A percentile compares a stretch with the other conserved stretches of the same genome.
Evolutionary conservation across 1,140 invertebrate genomes (phyloP).

Genomic region (Megathymus violae): DNA sequence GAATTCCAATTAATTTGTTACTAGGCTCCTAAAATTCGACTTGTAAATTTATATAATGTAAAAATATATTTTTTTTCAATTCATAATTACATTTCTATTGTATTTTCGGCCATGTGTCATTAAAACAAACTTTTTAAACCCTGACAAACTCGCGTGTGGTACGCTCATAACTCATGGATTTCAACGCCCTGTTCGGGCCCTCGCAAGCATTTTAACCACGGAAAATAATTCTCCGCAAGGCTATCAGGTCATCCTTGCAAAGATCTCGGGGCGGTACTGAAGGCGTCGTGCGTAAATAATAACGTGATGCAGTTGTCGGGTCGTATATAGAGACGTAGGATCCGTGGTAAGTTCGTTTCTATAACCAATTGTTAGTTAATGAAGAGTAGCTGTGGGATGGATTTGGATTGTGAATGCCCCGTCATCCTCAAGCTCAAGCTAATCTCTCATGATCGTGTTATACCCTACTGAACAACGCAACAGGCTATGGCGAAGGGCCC

Average conservation of each 20-base stretch:
- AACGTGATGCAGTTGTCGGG: slow-evolving; percentile 8
- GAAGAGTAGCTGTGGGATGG: no score
- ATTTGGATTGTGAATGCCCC: no score
- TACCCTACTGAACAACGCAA: no score
- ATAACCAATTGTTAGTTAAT: neutral
- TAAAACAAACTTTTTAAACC: neutral
- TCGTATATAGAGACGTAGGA: neutral
- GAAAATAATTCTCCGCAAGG: slow-evolving; percentile 36
- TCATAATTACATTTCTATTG: neutral
- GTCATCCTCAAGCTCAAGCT: no score
- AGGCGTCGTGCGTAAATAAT: slow-evolving; percentile 36
- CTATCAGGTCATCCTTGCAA: slow-evolving; percentile 33
- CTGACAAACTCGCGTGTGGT: neutral
- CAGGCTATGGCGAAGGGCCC: no score
- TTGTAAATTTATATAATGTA: no score
- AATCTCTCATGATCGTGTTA: no score
- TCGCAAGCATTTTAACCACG: slow-evolving; percentile 35
- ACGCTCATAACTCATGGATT: slow-evolving; percentile 12
- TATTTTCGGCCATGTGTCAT: neutral
- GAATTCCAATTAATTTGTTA: no score
- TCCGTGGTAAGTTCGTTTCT: neutral
- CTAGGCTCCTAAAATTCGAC: no score
- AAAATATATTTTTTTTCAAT: no score
- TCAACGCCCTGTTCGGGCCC: slow-evolving; percentile 18
- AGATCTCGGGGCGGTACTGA: slow-evolving; percentile 36